phyloP scores from a whole-genome alignment of 2,113 vertebrate species.

The Bothrops jararaca region DNA sequence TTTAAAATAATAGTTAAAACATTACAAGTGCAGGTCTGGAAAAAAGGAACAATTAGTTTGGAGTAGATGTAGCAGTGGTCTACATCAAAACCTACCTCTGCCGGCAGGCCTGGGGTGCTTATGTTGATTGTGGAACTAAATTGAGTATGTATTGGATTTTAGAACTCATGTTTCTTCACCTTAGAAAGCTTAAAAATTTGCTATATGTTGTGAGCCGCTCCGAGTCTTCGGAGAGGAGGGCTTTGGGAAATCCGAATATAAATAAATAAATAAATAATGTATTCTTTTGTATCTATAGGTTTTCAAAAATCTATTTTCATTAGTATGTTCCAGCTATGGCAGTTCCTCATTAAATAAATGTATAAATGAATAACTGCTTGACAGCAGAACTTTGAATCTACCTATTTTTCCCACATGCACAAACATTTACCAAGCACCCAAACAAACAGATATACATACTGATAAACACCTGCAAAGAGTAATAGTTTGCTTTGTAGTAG shows the following conservation, averaged over 20 bases:
- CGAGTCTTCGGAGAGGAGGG: too few relatives aligned
- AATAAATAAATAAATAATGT: too few relatives aligned
- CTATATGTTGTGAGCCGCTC: too few relatives aligned
- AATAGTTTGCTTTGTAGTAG: neutral
- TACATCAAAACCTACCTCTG: too few relatives aligned
- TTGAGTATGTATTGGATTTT: too few relatives aligned
- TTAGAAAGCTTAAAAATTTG: slow-evolving; percentile 54
- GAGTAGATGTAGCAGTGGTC: neutral
- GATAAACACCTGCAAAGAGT: neutral
- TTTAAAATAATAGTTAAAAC: neutral
- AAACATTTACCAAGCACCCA: neutral
- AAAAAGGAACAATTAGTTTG: neutral
- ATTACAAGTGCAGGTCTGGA: neutral
- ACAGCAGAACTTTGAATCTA: neutral
- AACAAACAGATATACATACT: neutral
- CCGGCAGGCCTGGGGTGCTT: too few relatives aligned
- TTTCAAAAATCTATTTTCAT: neutral
- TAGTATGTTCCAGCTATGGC: neutral
- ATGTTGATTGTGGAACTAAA: too few relatives aligned
- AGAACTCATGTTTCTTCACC: slow-evolving; percentile 38
- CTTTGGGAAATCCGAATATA: too few relatives aligned
- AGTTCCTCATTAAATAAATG: neutral
- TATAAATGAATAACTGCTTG: neutral
- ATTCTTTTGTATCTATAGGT: neutral
- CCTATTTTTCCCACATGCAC: neutral